Conservation (phyloP, 2,888 invertebrate genomes). For the Luffia ferchaultella region DNA sequence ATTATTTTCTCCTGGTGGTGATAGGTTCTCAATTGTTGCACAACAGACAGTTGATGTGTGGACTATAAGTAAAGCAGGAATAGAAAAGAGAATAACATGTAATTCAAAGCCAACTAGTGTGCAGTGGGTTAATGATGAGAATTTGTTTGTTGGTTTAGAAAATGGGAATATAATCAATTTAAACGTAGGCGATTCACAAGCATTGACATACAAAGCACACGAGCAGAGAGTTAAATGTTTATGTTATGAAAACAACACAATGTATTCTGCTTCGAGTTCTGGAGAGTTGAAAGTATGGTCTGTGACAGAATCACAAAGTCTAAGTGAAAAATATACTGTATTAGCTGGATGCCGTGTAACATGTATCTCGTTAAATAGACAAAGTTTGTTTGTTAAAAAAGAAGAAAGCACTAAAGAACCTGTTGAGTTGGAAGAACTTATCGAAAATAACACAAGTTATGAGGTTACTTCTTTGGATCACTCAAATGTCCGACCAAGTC, state of each 20-base stretch:
- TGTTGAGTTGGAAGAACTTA: neutral
- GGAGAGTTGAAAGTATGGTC: slow-evolving; percentile 83
- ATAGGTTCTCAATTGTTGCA: slow-evolving; percentile 78
- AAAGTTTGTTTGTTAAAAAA: slow-evolving; percentile 18
- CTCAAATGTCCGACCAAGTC: slow-evolving; percentile 11
- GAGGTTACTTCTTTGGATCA: neutral
- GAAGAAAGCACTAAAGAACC: neutral
- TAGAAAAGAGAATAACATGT: slow-evolving; percentile 72
- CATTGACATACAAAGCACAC: slow-evolving; percentile 61
- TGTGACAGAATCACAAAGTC: slow-evolving; percentile 26
- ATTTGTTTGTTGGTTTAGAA: slow-evolving; percentile 76
- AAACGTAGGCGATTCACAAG: slow-evolving; percentile 57
- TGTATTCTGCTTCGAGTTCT: slow-evolving; percentile 79
- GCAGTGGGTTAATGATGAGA: slow-evolving; percentile 72
- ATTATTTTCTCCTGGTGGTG: slow-evolving; percentile 80
- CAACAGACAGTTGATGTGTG: slow-evolving; percentile 81
- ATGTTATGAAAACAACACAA: slow-evolving; percentile 55
- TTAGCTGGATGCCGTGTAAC: slow-evolving; percentile 78
- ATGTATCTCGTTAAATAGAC: slow-evolving; percentile 70
- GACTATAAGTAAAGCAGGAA: slow-evolving; percentile 79
- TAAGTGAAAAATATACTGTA: slow-evolving; percentile 64
- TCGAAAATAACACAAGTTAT: neutral
- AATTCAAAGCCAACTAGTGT: slow-evolving; percentile 75
- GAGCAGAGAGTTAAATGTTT: slow-evolving; percentile 75
- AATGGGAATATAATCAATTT: slow-evolving; percentile 73